Conservation (phyloP, 2,113 vertebrate species). For the Rhabdornis inornatus region DNA sequence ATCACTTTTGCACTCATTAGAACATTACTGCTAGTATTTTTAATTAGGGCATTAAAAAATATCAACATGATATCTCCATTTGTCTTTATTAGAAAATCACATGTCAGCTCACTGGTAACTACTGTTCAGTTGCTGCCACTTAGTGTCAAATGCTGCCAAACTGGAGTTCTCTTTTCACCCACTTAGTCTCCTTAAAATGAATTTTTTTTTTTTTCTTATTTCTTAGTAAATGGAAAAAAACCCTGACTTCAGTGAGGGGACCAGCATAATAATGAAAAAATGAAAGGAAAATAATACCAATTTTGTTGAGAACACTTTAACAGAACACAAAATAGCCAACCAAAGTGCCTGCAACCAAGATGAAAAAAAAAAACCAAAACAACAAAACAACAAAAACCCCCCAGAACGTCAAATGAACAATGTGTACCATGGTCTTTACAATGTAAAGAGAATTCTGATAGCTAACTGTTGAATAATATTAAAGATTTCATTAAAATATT, state of each 20-base stretch:
- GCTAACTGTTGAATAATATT: not conserved
- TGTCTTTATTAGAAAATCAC: not conserved
- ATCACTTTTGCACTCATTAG: not conserved
- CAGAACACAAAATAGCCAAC: not conserved
- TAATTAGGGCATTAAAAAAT: not conserved
- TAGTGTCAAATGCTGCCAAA: not conserved
- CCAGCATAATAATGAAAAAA: not conserved
- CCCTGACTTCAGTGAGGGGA: not conserved
- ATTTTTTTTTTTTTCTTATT: not conserved
- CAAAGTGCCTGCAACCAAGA: not conserved
- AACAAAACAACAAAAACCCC: not conserved
- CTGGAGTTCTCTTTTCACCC: not conserved
- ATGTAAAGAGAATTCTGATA: not conserved
- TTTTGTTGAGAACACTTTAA: not conserved
- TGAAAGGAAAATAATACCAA: not conserved
- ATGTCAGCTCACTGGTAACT: not conserved
- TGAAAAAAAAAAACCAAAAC: not conserved
- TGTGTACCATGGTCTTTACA: rapidly evolving
- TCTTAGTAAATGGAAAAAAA: not conserved
- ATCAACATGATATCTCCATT: not conserved
- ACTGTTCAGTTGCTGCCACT: not conserved
- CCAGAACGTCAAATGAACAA: not conserved
- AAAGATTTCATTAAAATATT: not conserved
- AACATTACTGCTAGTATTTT: not conserved
- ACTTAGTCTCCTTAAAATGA: not conserved